Evolutionary conservation across 2,113 vertebrate species (phyloP), one percentile per base, ranked within the genome.

Genomic region (Corythornis cristatus): DNA sequence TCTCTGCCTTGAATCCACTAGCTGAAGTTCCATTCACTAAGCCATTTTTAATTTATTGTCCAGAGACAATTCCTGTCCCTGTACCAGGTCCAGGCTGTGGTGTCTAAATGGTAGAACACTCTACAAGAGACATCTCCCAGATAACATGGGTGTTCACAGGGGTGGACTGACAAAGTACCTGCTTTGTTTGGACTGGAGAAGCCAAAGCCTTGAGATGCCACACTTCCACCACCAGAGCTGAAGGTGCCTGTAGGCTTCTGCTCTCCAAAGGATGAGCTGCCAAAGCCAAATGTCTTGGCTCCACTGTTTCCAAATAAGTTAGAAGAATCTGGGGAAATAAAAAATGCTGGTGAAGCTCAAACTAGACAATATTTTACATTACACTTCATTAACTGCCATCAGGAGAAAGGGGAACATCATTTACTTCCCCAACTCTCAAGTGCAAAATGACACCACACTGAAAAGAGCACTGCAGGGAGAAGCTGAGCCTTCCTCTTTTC

Each of bases 151-250:
- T 1, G 42, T 42, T 77, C 26, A 42, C 2, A 42, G 53, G 61
- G 48, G 56, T 10, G 71, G 45, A 42, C n/a, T 29, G 46, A 83
- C 25, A 33, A n/a, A 80, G 57, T 98, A 99, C 99, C 98, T 98
- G 98, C 82, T 98, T 99, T 99, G 83, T 97, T 93, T 2, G 99
- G 98, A 50, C 97, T 96, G 68, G 98, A 94, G 91, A 99, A 99
- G 6, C 99, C 99, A 8, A 99, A 99, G 71, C 99, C 99, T 93
- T 99, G 99, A 11, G 98, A 96, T 0, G 99, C 99, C 23, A 99
- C 99, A 5, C 98, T 99, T 12, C 98, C 99, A 15, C 95, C 98
- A 37, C 98, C 98, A 0, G 99, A 98, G 88, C 97, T 99, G 97
- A 99, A 99, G 3, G 99, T 99, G 62, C 99, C 99, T 0, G 98